Conservation (phyloP, 1,140 invertebrate genomes). For the Pantala flavescens region DNA sequence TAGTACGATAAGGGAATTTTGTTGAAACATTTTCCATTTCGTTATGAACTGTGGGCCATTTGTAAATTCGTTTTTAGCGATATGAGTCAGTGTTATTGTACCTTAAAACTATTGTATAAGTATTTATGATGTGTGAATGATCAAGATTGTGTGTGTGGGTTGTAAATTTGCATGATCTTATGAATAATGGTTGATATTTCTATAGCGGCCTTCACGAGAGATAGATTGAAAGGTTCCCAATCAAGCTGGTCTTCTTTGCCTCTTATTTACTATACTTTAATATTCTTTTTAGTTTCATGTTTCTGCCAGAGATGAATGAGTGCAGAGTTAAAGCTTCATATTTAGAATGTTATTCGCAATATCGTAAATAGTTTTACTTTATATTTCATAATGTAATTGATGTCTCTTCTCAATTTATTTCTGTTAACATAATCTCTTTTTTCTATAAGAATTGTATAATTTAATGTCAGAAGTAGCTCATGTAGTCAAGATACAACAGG, state of each 20-base stretch:
- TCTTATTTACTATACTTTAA: too few species aligned
- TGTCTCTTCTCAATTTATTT: too few species aligned
- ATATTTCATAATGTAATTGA: too few species aligned
- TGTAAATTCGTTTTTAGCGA: neutral
- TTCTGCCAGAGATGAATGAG: too few species aligned
- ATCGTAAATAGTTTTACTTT: too few species aligned
- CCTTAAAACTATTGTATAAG: slow-evolving; percentile 1
- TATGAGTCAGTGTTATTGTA: slow-evolving; percentile 3
- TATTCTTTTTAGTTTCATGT: too few species aligned
- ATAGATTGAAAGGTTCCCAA: neutral
- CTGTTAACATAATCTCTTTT: too few species aligned
- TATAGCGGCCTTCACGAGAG: neutral
- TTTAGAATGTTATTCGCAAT: too few species aligned
- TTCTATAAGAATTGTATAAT: too few species aligned
- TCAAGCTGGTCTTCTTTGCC: slow-evolving; percentile 3
- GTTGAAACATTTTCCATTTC: neutral
- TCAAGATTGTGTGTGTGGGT: neutral
- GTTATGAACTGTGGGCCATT: neutral
- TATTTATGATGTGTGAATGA: neutral
- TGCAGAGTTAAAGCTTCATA: too few species aligned
- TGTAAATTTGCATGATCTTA: neutral
- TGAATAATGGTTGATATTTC: neutral
- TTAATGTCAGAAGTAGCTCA: too few species aligned
- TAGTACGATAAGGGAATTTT: neutral
- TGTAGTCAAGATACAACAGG: too few species aligned